These are phyloP conservation scores for Pteromalus puparum DNA, from an alignment of 1,140 invertebrate genomes.

Conservation along the genomic window DNA sequence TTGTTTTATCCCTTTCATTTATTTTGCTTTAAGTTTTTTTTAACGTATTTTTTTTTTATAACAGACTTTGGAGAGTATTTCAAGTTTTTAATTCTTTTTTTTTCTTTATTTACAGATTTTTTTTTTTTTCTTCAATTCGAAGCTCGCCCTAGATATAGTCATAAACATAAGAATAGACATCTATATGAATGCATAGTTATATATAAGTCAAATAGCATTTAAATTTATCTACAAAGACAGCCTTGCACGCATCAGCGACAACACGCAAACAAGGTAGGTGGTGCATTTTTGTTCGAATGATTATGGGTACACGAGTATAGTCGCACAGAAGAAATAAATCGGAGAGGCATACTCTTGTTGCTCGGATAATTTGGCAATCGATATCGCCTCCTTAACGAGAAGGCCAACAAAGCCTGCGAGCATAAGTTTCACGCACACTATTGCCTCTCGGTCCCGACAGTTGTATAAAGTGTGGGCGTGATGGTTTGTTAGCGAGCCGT, in stretches of 20 bases:
- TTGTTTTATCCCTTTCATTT: conserved; percentile 4
- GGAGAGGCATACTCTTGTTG: too few species aligned
- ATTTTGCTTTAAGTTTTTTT: background rate
- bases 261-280: too few species aligned
- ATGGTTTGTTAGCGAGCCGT: conserved; percentile 69
- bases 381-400: background rate
- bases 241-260: too few species aligned
- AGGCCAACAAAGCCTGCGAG: background rate
- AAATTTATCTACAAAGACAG: too few species aligned
- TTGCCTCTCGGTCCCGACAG: conserved; percentile 25
- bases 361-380: too few species aligned
- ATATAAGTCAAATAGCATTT: too few species aligned
- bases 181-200: too few species aligned
- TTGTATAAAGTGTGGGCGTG: conserved; percentile 48
- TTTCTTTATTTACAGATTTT: background rate
- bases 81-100: background rate
- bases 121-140: background rate
- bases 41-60: background rate
- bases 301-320: too few species aligned
- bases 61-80: background rate
- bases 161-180: background rate
- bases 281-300: too few species aligned
- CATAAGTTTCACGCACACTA: background rate
- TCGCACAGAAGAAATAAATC: too few species aligned
- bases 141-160: background rate